Conservation (phyloP, 2,113 vertebrate genomes). For the Serilophus lunatus region DNA sequence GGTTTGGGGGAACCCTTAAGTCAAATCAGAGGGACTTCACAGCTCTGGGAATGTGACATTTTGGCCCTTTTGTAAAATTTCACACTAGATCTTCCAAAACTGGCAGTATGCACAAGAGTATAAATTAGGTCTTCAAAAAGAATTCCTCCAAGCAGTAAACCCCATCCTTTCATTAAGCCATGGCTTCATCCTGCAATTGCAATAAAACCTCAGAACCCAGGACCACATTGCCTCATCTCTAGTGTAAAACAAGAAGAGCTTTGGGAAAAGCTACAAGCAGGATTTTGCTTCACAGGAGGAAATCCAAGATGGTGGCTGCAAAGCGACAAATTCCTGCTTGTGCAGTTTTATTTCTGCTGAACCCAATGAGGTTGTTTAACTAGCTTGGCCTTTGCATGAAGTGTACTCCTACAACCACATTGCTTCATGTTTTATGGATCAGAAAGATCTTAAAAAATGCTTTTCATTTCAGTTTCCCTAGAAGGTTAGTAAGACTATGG, state of each 20-base stretch:
- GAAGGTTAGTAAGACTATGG: not conserved
- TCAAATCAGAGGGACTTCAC: not conserved
- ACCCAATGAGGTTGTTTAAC: not conserved
- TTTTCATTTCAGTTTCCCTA: not conserved
- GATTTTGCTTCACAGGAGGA: not conserved
- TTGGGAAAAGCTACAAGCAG: not conserved
- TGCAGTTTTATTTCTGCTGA: not conserved
- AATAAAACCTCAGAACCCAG: not conserved
- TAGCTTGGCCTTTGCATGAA: not conserved
- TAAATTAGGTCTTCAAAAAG: not conserved
- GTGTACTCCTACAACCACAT: not conserved
- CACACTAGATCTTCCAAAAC: not conserved
- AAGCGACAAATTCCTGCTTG: constrained; percentile 6
- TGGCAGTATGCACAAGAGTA: not conserved
- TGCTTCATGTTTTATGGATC: not conserved
- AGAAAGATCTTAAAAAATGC: not conserved
- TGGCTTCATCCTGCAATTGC: not conserved
- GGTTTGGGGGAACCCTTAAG: not conserved
- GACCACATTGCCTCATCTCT: not conserved
- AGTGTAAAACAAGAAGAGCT: not conserved
- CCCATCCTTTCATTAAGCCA: not conserved
- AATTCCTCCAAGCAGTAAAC: not conserved
- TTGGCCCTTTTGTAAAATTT: not conserved
- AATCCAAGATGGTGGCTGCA: not conserved
- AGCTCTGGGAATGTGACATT: not conserved